A percentile compares a stretch with the other conserved stretches of the same genome.
These are phyloP conservation scores for Lysandra coridon DNA, from an alignment of 2,888 invertebrate species.

Conservation along the genomic window DNA sequence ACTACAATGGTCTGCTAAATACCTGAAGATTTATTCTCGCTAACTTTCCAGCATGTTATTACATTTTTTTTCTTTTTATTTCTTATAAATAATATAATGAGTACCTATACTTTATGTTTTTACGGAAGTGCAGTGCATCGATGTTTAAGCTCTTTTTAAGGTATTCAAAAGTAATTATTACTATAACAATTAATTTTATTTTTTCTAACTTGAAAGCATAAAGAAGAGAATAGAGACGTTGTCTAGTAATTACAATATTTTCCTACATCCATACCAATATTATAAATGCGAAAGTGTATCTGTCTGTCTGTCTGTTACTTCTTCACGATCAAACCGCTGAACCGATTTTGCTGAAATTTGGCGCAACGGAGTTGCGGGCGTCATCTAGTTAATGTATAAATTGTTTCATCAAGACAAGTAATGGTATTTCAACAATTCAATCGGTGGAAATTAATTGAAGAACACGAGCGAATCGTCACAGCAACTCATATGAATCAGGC, in stretches of 20 bases:
- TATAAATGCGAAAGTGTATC: too few relatives aligned
- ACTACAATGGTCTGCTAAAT: conserved; percentile 34
- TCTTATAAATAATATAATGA: too few relatives aligned
- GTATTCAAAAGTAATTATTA: too few relatives aligned
- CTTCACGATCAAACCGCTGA: too few relatives aligned
- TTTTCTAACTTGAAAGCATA: not conserved
- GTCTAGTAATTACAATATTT: not conserved
- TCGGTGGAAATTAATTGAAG: conserved; percentile 54
- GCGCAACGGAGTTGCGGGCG: too few relatives aligned
- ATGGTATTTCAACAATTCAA: conserved; percentile 43
- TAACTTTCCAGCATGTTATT: not conserved
- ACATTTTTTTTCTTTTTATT: not conserved
- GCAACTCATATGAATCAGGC: conserved; percentile 46
- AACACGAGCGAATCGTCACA: conserved; percentile 51
- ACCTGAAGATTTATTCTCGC: conserved; percentile 8
- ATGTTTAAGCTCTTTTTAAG: not conserved
- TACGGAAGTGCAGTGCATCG: too few relatives aligned
- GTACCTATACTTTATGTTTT: too few relatives aligned
- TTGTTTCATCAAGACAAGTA: conserved; percentile 21
- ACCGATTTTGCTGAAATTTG: too few relatives aligned
- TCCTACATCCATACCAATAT: not conserved
- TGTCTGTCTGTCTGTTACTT: too few relatives aligned
- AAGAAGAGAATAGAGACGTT: not conserved
- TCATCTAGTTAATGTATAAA: not conserved
- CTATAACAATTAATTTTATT: not conserved